A percentile compares a stretch with the other conserved stretches of the same genome.
Evolutionary conservation across 2,888 invertebrate species (phyloP).

Genomic region (Idaea aversata): DNA sequence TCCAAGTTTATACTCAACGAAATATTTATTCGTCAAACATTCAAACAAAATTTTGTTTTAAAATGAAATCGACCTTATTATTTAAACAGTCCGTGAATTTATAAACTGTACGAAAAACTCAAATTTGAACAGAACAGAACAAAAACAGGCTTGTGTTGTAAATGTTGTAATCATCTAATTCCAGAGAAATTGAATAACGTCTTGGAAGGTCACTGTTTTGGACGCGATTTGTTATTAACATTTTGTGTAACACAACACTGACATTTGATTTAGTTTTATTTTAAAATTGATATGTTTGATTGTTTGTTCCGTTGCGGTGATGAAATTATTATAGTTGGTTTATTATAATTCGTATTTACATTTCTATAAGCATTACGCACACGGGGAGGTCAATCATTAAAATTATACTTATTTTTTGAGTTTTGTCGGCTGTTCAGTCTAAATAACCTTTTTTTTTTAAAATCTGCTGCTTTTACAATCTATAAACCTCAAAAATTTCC

Average conservation of each 20-base stretch:
- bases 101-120: slow-evolving; percentile 60
- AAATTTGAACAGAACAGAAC: slow-evolving; percentile 37
- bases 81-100: slow-evolving; percentile 46
- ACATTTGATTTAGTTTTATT: slow-evolving; percentile 33
- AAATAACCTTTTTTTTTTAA: neutral
- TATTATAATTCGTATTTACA: neutral
- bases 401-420: no score
- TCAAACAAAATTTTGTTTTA: slow-evolving; percentile 46
- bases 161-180: slow-evolving; percentile 72
- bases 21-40: slow-evolving; percentile 35
- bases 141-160: slow-evolving; percentile 56
- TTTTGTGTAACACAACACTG: slow-evolving; percentile 32
- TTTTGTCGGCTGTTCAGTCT: neutral
- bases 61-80: slow-evolving; percentile 50
- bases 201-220: slow-evolving; percentile 52
- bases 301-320: slow-evolving; percentile 18
- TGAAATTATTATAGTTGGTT: slow-evolving; percentile 9
- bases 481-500: no score
- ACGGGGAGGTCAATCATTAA: no score
- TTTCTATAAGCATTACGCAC: neutral
- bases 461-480: neutral
- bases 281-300: slow-evolving; percentile 25
- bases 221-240: slow-evolving; percentile 29
- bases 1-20: slow-evolving; percentile 16
- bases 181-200: slow-evolving; percentile 63